Evolutionary conservation across 2,888 invertebrate species (phyloP), one percentile per base, ranked within the genome.

Genomic region (Cybosia mesomella): DNA sequence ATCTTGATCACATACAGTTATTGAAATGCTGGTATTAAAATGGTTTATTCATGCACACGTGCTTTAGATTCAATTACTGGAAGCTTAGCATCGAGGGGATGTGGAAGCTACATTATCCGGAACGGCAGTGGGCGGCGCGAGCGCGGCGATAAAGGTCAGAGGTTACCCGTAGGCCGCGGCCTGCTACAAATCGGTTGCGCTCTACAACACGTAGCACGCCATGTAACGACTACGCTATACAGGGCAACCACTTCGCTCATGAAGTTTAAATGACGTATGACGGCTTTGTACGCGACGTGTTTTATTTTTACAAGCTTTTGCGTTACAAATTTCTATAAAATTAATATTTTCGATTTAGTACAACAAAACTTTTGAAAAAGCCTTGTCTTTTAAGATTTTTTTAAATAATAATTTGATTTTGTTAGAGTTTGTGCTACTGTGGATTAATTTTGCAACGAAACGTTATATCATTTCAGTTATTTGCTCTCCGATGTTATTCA

Each of bases 11-110:
- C n/a, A n/a, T n/a, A 57, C 66, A 43, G 58, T 32, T 70, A 66
- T 67, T 71, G 57, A 72, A 77, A 75, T 58, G 59, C 66, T 68
- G 55, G 63, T 74, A 72, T 80, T 84, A 82, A 83, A 84, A 88
- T 87, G 83, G 85, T 85, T 89, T 89, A 89, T 91, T 87, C 88
- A 89, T 88, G 86, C 87, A 84, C 85, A 86, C 84, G 84, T 86
- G 87, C 80, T 83, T 80, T 78, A 77, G 82, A 89, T 90, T 91
- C 86, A 91, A 91, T 91, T 89, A 89, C 85, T 82, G 79, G 75
- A 81, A 86, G 82, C 82, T 79, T 70, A 79, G 79, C 63, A 67
- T 70, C 70, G 74, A 75, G 75, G 72, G 75, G 70, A 34, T 70
- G 75, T 75, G 80, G 77, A 71, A 77, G 81, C 70, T 81, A 78